phyloP scores from a whole-genome alignment of 2,113 vertebrate genomes.

The Sisor rabdophorus region DNA sequence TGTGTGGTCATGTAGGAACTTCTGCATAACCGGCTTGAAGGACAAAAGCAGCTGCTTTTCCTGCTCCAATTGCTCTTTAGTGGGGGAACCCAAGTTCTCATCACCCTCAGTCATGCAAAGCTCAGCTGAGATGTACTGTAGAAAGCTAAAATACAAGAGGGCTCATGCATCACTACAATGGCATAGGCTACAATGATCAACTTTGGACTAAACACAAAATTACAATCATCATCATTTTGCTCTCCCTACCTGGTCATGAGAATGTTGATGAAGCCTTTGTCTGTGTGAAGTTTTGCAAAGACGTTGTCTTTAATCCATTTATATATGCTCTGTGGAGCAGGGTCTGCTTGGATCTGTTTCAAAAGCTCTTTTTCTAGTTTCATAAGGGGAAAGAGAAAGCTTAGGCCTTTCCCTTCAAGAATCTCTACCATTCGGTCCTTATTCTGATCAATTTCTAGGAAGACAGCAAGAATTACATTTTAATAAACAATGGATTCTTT shows the following conservation, averaged over 20 bases:
- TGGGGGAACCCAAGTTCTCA: conserved; percentile 84
- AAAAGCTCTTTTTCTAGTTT: conserved; percentile 98
- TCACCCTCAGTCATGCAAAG: conserved; percentile 80
- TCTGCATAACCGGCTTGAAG: conserved; percentile 99
- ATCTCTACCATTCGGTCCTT: conserved; percentile 99
- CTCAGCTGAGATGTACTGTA: conserved; percentile 96
- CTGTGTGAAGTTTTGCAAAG: conserved; percentile 94
- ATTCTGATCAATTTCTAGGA: conserved; percentile 95
- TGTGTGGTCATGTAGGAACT: conserved; percentile 96
- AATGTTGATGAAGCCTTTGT: conserved; percentile 99
- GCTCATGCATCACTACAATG: not conserved
- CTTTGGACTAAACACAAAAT: not conserved
- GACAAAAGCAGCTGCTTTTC: conserved; percentile 93
- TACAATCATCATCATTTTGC: too few relatives aligned
- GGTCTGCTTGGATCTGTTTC: conserved; percentile 94
- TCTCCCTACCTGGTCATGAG: conserved; percentile 89
- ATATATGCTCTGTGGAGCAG: conserved; percentile 96
- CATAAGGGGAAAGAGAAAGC: conserved; percentile 95
- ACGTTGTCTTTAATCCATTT: conserved; percentile 99
- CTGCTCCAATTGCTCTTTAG: conserved; percentile 92
- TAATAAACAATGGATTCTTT: not conserved
- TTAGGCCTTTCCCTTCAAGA: conserved; percentile 94
- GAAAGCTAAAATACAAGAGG: conserved; percentile 73
- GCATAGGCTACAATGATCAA: not conserved
- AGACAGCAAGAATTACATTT: not conserved